A percentile compares a stretch with the other conserved stretches of the same genome.
Evolutionary conservation across 2,797 vertebrate species (phyloP).

Genomic region (Chlorospingus flavigularis): DNA sequence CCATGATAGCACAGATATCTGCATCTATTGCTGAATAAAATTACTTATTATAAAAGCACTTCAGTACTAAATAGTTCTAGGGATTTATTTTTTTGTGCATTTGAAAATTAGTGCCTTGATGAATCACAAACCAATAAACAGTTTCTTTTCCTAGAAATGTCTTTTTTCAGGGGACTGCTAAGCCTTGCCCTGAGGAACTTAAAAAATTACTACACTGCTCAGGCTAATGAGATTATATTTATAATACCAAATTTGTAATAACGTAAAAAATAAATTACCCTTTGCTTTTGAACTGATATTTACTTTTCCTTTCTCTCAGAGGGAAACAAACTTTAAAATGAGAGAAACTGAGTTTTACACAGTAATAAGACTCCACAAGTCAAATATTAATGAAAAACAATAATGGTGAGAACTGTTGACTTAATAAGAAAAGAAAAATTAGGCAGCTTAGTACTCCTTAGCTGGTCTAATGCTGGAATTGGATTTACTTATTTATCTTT

Average conservation of each 20-base stretch:
- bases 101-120: constrained; percentile 21
- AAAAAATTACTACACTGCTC: neutral
- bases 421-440: constrained; percentile 1
- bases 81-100: neutral
- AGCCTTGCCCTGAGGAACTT: neutral
- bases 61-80: neutral
- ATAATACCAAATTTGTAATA: constrained; percentile 10
- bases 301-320: constrained; percentile 24
- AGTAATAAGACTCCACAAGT: neutral
- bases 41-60: neutral
- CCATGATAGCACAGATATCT: neutral
- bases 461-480: neutral
- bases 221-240: constrained; percentile 4
- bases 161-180: neutral
- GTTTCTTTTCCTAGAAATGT: neutral
- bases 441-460: neutral
- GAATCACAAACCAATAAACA: neutral
- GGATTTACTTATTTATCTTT: neutral
- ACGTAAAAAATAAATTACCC: neutral
- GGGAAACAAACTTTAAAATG: constrained; percentile 21
- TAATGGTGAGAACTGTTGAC: neutral
- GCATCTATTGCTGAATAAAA: neutral
- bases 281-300: constrained; percentile 26
- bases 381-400: constrained; percentile 30
- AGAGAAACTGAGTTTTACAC: constrained; percentile 12